Evolutionary conservation across 2,888 invertebrate species (phyloP).

Genomic region (Oeneis ivallda): DNA sequence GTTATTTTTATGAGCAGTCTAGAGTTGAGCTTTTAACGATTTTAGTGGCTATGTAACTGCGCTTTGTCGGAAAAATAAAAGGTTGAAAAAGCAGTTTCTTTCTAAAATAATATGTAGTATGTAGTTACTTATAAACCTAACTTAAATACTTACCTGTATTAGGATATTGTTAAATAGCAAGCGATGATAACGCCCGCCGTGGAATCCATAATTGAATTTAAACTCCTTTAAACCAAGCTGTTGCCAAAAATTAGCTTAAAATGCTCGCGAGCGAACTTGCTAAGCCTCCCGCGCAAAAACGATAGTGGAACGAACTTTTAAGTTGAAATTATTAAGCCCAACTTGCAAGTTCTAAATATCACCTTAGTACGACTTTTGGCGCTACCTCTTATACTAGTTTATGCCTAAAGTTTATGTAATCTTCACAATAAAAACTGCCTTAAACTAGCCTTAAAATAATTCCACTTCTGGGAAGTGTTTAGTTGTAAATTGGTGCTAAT

Average conservation of each 20-base stretch:
- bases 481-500: too few species aligned
- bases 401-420: neutral
- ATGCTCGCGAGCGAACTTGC: constrained; percentile 60
- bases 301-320: constrained; percentile 74
- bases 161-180: constrained; percentile 8
- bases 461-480: too few species aligned
- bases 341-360: constrained; percentile 59
- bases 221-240: constrained; percentile 49
- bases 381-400: constrained; percentile 36
- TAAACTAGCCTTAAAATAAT: too few species aligned
- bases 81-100: too few species aligned
- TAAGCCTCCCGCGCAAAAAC: constrained; percentile 68
- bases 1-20: too few species aligned
- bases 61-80: too few species aligned
- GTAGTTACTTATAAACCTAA: neutral
- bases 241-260: constrained; percentile 71
- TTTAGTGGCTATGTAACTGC: too few species aligned
- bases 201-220: constrained; percentile 43
- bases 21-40: too few species aligned
- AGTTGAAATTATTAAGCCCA: constrained; percentile 77
- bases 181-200: constrained; percentile 4
- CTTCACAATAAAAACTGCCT: neutral
- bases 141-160: neutral
- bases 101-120: too few species aligned
- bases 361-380: constrained; percentile 61